Evolutionary conservation across 2,797 vertebrate species (phyloP), one percentile per base, ranked within the genome.

Genomic region (Anguilla obscura): DNA sequence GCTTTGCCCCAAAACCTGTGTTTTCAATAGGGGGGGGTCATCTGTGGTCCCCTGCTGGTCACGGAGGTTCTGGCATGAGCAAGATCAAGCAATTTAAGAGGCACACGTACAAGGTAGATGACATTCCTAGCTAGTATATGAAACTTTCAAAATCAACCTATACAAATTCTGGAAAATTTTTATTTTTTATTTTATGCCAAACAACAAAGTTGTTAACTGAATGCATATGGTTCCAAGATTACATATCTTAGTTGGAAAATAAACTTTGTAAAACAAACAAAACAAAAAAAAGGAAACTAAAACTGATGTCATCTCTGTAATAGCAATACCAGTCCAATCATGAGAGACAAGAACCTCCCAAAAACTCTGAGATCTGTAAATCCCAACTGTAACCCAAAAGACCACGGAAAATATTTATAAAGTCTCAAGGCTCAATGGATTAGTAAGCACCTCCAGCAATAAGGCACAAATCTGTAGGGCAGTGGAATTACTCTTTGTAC

Each of bases 401-500:
- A 76, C 33, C 63, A 71, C 6, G 24, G 21, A 79, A 79, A 4
- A 16, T 45, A 5, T 10, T 4, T 5, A 27, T 18, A 30, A 60
- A 45, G 24, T 5, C 30, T 16, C 7, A 33, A 56, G n/a, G 36
- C 48, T 27, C 1, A 40, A 58, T 80, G 18, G 33, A 21, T 24
- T 50, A 86, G 52, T 74, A 71, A 52, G 24, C 33, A 4, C 5
- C 33, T 6, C 8, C 14, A n/a, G 33, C 2, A 79, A 12, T 60
- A 82, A 21, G 48, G 66, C 50, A 63, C 40, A 14, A 66, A 54
- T 9, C 9, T 21, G 50, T 27, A n/a, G 2, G 86, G 6, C 69
- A 60, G n/a, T 36, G 27, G n/a, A 18, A 54, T 96, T 96, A 99
- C 91, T 99, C 99, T 93, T 98, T 99, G 93, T 97, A 99, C 84